Evolutionary conservation across 2,113 vertebrate genomes (phyloP), one percentile per base, ranked within the genome.

Genomic region (Brienomyrus brachyistius): DNA sequence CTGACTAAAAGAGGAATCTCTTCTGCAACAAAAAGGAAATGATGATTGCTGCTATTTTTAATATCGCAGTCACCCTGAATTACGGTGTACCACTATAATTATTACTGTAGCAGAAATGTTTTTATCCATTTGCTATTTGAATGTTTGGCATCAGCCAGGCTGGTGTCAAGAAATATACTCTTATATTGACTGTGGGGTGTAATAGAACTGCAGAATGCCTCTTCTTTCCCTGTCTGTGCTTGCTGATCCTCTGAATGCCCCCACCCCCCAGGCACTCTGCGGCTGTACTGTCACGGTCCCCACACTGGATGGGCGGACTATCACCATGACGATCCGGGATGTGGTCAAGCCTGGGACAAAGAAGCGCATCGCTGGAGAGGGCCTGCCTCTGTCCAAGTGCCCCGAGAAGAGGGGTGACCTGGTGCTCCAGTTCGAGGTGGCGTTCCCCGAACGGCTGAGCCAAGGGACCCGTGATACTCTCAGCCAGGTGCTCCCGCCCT

Each of bases 391-490:
- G 52, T 97, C 97, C 27, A 98, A 97, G 88, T 94, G 90, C 0
- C 97, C 97, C 0, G 97, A 97, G 1, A 97, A 96, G 2, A 96
- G 97, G 0, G 98, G 98, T 0, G 98, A 98, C 94, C 95, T 99
- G 21, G 90, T 99, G 82, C 96, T 98, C 9, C 97, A 98, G 90
- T 98, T 96, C 21, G 96, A 98, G 48, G 96, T 99, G 80, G 94
- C 91, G 52, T 99, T 99, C 88, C 98, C 98, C 0, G 97, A 98
- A 19, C 93, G 96, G 85, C 95, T 99, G n/a, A 95, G 95, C 1
- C 94, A 95, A 35, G 93, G 94, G 0, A 95, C 97, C 10, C 94
- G 93, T 80, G 95, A 96, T 88, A 93, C 96, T 66, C 96, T 98
- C 35, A 96, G 97, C 90, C 23, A 40, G n/a, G 85, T 56, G 31